Conservation (phyloP, 2,888 invertebrate species). For the Mactromeris polynyma region DNA sequence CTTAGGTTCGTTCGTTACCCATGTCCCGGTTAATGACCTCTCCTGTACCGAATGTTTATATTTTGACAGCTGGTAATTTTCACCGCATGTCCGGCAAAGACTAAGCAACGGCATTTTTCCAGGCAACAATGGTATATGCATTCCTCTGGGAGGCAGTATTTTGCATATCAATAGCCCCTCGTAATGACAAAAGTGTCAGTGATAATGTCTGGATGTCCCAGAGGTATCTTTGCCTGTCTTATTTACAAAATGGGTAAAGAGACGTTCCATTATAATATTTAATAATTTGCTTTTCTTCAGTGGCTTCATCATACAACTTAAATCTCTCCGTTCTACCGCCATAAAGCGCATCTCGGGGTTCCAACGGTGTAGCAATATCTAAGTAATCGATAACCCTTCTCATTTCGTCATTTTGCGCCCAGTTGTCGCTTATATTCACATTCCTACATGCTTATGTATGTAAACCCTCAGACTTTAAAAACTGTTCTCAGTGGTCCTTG, state of each 20-base stretch:
- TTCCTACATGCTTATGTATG: too few species aligned
- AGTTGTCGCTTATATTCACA: too few species aligned
- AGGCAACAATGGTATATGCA: constrained; percentile 83
- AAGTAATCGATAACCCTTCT: constrained; percentile 45
- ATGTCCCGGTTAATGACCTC: constrained; percentile 79
- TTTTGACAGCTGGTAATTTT: constrained; percentile 34
- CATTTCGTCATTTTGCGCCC: too few species aligned
- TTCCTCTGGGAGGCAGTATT: constrained; percentile 73
- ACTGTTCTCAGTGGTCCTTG: too few species aligned
- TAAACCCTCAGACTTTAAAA: too few species aligned
- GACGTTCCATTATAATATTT: constrained; percentile 75
- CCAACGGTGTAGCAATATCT: constrained; percentile 66
- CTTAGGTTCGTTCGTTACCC: constrained; percentile 83
- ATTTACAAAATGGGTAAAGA: constrained; percentile 79
- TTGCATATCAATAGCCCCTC: constrained; percentile 77
- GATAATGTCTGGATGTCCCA: constrained; percentile 75
- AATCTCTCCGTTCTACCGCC: constrained; percentile 78
- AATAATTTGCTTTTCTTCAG: constrained; percentile 68
- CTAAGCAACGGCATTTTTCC: constrained; percentile 83
- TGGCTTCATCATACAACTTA: constrained; percentile 69
- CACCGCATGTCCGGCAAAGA: constrained; percentile 79
- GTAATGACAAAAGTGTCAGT: constrained; percentile 76
- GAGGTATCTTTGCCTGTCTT: constrained; percentile 73
- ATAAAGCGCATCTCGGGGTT: constrained; percentile 79
- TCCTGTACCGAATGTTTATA: constrained; percentile 59